These are phyloP conservation scores for Myrmophylax atrothorax DNA, from an alignment of 2,113 vertebrate genomes.

Conservation along the genomic window DNA sequence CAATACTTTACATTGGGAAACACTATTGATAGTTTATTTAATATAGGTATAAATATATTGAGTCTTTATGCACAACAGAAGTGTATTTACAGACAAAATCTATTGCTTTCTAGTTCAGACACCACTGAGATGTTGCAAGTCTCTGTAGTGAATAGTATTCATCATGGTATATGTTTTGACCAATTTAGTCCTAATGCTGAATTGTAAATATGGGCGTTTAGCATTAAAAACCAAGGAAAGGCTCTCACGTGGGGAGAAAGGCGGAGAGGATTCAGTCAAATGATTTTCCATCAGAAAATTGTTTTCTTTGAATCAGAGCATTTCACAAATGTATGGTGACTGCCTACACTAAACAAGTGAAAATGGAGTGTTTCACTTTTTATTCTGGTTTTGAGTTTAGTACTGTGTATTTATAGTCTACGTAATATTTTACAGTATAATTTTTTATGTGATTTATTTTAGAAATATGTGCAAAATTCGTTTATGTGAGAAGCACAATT, in stretches of 20 bases:
- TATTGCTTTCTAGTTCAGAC: neutral
- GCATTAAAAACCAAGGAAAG: neutral
- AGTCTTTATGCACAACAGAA: neutral
- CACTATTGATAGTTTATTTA: neutral
- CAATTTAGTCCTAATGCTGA: neutral
- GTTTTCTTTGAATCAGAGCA: neutral
- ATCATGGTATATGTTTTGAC: neutral
- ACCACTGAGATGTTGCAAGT: neutral
- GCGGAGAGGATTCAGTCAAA: neutral
- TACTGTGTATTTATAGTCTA: neutral
- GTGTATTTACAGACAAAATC: neutral
- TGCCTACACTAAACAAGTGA: neutral
- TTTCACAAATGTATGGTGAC: neutral
- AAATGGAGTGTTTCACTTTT: neutral
- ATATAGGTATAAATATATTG: neutral
- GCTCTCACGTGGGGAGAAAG: neutral
- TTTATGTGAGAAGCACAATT: neutral
- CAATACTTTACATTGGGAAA: neutral
- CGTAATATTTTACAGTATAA: neutral
- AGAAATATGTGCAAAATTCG: neutral
- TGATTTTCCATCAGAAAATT: neutral
- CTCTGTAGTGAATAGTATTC: neutral
- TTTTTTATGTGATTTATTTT: neutral
- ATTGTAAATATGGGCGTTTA: neutral
- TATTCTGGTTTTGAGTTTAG: neutral